Evolutionary conservation across 1,140 invertebrate genomes (phyloP).

Genomic region (Papilio machaon): DNA sequence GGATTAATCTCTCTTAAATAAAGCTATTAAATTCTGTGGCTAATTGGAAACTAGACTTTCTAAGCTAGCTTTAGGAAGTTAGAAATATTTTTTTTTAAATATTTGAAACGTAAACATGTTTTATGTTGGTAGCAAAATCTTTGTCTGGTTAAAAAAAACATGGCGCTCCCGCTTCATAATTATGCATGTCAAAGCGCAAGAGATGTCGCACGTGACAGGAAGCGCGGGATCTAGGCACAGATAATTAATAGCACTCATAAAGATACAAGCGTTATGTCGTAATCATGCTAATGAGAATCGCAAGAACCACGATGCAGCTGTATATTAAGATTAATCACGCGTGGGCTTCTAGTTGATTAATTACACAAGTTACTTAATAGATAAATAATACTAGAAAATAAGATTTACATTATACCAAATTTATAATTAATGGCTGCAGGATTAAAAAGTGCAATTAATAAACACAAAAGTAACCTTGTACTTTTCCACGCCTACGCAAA

Average conservation of each 20-base stretch:
- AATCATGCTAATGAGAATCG: slow-evolving; percentile 9
- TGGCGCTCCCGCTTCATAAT: not conserved
- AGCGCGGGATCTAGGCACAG: slow-evolving; percentile 10
- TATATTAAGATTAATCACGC: not conserved
- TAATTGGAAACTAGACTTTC: too few species aligned
- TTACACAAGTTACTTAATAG: not conserved
- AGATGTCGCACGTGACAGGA: slow-evolving; percentile 1
- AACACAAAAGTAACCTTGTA: not conserved
- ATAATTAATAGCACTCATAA: not conserved
- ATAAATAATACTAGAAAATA: not conserved
- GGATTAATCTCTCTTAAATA: too few species aligned
- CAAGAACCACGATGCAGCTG: not conserved
- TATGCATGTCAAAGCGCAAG: not conserved
- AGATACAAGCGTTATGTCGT: slow-evolving; percentile 8
- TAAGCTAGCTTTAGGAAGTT: too few species aligned
- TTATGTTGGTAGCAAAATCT: not conserved
- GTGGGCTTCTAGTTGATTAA: not conserved
- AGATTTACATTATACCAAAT: not conserved
- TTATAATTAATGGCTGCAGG: not conserved
- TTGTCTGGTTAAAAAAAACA: not conserved
- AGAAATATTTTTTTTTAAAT: too few species aligned
- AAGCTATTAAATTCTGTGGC: too few species aligned
- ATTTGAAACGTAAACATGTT: too few species aligned
- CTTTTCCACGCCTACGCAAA: not conserved
- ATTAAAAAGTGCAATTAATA: not conserved